Conservation (phyloP, 2,113 vertebrate species). For the Chlorodrepanis virens region DNA sequence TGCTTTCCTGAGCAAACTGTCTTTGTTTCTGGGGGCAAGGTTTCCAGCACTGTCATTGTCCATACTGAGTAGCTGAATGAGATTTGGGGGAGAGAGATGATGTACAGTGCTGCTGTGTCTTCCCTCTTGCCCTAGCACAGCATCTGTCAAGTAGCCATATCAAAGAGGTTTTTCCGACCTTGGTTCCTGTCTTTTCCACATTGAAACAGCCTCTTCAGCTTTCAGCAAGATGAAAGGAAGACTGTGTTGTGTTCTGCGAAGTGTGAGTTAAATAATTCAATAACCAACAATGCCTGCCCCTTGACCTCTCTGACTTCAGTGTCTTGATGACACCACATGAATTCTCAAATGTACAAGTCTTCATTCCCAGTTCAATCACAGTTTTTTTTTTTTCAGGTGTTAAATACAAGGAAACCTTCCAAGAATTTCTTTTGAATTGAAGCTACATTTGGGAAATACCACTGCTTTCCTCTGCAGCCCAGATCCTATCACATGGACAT, state of each 20-base stretch:
- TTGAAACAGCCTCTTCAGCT: not conserved
- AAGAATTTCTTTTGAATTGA: not conserved
- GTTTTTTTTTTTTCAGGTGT: not conserved
- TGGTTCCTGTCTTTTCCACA: not conserved
- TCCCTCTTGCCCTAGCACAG: not conserved
- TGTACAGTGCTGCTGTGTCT: not conserved
- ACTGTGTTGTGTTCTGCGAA: not conserved
- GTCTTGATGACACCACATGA: not conserved
- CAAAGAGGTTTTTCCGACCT: not conserved
- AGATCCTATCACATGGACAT: not conserved
- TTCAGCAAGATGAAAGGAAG: not conserved
- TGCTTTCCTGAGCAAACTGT: not conserved
- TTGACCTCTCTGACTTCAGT: not conserved
- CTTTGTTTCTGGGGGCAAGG: not conserved
- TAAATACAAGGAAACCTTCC: not conserved
- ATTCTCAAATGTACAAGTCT: not conserved
- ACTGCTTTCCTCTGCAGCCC: not conserved
- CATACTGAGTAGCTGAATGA: not conserved
- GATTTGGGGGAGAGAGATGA: not conserved
- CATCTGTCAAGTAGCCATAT: fast-evolving
- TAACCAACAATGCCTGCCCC: not conserved
- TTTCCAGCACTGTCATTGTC: not conserved
- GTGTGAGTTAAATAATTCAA: not conserved
- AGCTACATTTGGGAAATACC: not conserved
- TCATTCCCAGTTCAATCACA: not conserved